Evolutionary conservation across 2,888 invertebrate species (phyloP).

Genomic region (Dioctria linearis): DNA sequence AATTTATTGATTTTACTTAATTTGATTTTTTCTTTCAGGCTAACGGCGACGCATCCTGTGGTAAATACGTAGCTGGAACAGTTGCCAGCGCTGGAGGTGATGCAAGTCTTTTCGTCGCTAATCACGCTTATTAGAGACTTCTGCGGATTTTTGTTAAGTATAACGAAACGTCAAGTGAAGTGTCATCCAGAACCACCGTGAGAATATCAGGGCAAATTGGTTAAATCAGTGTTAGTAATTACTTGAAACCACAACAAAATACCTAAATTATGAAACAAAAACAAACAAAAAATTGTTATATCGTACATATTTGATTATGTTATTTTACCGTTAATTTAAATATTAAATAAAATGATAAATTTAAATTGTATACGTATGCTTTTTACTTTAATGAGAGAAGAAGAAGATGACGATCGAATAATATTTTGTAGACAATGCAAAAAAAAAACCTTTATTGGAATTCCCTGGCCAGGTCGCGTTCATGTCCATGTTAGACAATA

Average conservation of each 20-base stretch:
- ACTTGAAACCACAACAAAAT: not conserved
- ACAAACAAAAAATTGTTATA: not conserved
- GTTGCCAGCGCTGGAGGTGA: constrained; percentile 89
- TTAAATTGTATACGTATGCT: too few relatives aligned
- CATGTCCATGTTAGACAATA: too few relatives aligned
- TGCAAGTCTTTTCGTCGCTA: constrained; percentile 92
- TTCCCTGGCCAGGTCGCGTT: too few relatives aligned
- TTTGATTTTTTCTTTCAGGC: constrained; percentile 75
- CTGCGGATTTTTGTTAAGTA: not conserved
- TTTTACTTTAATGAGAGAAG: too few relatives aligned
- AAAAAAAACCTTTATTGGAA: too few relatives aligned
- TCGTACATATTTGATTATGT: not conserved
- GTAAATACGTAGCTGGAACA: constrained; percentile 92
- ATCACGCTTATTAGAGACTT: constrained; percentile 90
- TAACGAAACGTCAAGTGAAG: not conserved
- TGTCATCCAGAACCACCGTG: constrained; percentile 7
- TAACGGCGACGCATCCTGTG: constrained; percentile 91
- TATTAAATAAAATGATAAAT: constrained; percentile 15
- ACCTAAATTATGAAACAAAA: not conserved
- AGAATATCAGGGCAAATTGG: not conserved
- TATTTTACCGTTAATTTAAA: constrained; percentile 13
- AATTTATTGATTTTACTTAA: not conserved
- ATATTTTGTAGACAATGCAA: too few relatives aligned
- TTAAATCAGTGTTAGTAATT: not conserved
- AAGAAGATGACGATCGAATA: too few relatives aligned